Percentiles rank a stretch among this genome's conserved stretches.
Evolutionary conservation across 92 coral and sea anemone genomes (phyloP).

Genomic region (Zoanthus solanderi): DNA sequence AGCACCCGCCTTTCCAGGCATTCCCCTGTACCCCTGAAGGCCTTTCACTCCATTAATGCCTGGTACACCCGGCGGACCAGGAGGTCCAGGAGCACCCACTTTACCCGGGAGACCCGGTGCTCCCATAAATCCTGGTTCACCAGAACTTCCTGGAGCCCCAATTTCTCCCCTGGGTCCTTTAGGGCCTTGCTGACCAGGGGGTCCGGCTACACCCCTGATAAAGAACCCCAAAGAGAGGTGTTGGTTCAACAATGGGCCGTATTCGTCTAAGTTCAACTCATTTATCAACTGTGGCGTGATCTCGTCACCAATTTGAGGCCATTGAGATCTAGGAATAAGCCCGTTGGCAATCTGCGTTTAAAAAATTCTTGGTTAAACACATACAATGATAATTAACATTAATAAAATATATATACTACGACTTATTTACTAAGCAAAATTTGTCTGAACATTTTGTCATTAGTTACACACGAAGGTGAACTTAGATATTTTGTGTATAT

Average conservation of each 20-base stretch:
- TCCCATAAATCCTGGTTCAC: constrained; percentile 79
- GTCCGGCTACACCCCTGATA: constrained; percentile 84
- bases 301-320: constrained; percentile 88
- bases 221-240: constrained; percentile 88
- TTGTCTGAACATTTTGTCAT: too few relatives aligned
- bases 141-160: constrained; percentile 76
- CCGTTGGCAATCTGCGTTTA: constrained; percentile 46
- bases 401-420: too few relatives aligned
- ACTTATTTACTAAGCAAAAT: too few relatives aligned
- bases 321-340: constrained; percentile 53
- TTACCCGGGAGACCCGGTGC: constrained; percentile 77
- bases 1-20: constrained; percentile 78
- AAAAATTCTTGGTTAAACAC: too few relatives aligned
- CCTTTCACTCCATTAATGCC: constrained; percentile 83
- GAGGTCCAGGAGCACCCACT: constrained; percentile 75
- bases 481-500: too few relatives aligned
- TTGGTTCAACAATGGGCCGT: constrained; percentile 77
- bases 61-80: constrained; percentile 77
- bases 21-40: constrained; percentile 67
- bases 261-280: constrained; percentile 67
- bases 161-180: constrained; percentile 78
- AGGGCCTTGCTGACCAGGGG: constrained; percentile 84
- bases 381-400: too few relatives aligned
- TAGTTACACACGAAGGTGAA: too few relatives aligned
- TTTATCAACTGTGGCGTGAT: constrained; percentile 85